Percentiles rank a stretch among this genome's conserved stretches.
Evolutionary conservation across 2,888 invertebrate species (phyloP).

Genomic region (Cryptocephalus moraei): DNA sequence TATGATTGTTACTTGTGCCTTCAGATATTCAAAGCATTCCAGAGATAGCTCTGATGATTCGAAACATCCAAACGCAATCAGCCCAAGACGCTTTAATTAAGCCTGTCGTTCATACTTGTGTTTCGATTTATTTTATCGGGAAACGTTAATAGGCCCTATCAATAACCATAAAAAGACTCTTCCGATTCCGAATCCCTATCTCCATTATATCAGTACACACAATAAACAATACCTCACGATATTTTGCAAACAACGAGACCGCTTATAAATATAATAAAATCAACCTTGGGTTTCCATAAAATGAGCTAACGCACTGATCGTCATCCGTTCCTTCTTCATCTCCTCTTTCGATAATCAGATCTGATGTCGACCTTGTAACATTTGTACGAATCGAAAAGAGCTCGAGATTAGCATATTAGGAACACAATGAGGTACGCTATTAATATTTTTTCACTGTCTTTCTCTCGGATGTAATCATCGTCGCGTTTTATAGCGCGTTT

Average conservation of each 20-base stretch:
- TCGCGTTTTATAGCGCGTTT: no score
- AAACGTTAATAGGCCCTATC: no score
- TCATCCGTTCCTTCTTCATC: constrained; percentile 15
- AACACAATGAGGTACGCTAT: no score
- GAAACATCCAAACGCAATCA: no score
- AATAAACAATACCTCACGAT: constrained; percentile 27
- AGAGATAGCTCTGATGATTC: no score
- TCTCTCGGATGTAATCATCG: no score
- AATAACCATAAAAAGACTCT: no score
- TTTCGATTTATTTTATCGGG: no score
- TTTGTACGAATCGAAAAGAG: constrained; percentile 8
- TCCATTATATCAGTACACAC: constrained; percentile 19
- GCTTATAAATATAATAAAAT: constrained; percentile 20
- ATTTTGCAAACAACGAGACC: constrained; percentile 20
- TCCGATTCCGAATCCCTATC: constrained; percentile 19
- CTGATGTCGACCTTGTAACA: constrained; percentile 21
- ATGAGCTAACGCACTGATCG: constrained; percentile 17
- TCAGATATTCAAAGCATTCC: no score
- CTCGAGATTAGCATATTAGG: not conserved
- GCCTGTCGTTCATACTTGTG: not conserved
- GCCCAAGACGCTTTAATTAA: not conserved
- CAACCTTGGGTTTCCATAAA: constrained; percentile 25
- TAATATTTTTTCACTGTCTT: no score
- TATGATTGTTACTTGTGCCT: no score
- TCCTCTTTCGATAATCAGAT: constrained; percentile 19